Percentiles rank a stretch among this genome's conserved stretches.
phyloP scores from a whole-genome alignment of 35 echinoderm and acorn worm genomes.

The Apostichopus parvimensis region DNA sequence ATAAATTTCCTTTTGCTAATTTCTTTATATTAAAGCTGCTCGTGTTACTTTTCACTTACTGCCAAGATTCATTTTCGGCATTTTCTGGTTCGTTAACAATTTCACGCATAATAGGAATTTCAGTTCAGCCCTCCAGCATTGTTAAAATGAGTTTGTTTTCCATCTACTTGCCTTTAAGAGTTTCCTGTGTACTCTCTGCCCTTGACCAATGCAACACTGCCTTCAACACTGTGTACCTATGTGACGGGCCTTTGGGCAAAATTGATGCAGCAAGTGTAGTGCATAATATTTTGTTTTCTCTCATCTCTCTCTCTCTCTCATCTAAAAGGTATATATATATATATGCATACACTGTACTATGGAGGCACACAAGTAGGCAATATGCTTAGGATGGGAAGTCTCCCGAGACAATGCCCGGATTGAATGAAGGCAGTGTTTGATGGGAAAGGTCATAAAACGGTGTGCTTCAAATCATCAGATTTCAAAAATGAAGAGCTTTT shows the following conservation, averaged over 20 bases:
- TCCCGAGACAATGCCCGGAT: constrained; percentile 12
- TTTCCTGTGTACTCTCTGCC: constrained; percentile 3
- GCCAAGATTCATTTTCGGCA: not conserved
- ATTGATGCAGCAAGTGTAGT: constrained; percentile 26
- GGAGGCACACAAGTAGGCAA: constrained; percentile 1
- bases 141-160: not conserved
- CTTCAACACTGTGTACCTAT: not conserved
- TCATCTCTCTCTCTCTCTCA: constrained; percentile 19
- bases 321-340: not conserved
- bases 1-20: too few relatives aligned
- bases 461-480: constrained; percentile 44
- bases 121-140: not conserved
- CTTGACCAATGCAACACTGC: constrained; percentile 30
- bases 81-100: constrained; percentile 1
- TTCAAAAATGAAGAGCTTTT: constrained; percentile 26
- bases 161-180: not conserved
- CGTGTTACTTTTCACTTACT: too few relatives aligned
- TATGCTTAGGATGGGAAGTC: constrained; percentile 16
- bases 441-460: constrained; percentile 39
- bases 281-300: constrained; percentile 24
- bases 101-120: not conserved
- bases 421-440: constrained; percentile 28
- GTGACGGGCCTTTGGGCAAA: constrained; percentile 36
- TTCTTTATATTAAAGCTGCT: too few relatives aligned
- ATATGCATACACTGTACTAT: not conserved